Conservation (phyloP, 2,888 invertebrate genomes). For the Lucinisca nassula region DNA sequence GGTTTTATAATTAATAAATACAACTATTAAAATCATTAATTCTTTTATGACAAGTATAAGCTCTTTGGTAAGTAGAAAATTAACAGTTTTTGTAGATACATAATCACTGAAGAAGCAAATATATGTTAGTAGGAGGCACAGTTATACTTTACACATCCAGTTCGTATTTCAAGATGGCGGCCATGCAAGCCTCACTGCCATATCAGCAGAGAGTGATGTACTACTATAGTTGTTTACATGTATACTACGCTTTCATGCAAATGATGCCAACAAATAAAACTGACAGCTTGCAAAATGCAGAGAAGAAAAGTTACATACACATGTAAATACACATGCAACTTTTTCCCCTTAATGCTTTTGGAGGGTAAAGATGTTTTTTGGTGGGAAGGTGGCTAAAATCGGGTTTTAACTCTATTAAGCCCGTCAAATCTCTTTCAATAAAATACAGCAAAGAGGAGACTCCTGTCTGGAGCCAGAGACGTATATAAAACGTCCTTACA, state of each 20-base stretch:
- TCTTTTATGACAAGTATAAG: too few species aligned
- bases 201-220: neutral
- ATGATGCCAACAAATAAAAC: neutral
- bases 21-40: too few species aligned
- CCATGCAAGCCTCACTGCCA: constrained; percentile 25
- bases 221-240: neutral
- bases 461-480: too few species aligned
- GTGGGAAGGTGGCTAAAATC: neutral
- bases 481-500: too few species aligned
- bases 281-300: neutral
- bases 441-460: too few species aligned
- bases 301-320: neutral
- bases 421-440: too few species aligned
- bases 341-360: too few species aligned
- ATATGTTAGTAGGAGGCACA: neutral
- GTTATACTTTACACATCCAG: neutral
- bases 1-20: too few species aligned
- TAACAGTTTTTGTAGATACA: too few species aligned
- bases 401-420: too few species aligned
- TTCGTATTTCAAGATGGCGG: constrained; percentile 77
- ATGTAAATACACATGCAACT: too few species aligned
- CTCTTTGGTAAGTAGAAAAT: too few species aligned
- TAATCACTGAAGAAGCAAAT: neutral
- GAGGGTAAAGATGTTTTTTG: neutral
- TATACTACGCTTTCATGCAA: neutral